A percentile compares a stretch with the other conserved stretches of the same genome.
Conservation (phyloP, 2,888 invertebrate genomes). For the Tachina fera region DNA sequence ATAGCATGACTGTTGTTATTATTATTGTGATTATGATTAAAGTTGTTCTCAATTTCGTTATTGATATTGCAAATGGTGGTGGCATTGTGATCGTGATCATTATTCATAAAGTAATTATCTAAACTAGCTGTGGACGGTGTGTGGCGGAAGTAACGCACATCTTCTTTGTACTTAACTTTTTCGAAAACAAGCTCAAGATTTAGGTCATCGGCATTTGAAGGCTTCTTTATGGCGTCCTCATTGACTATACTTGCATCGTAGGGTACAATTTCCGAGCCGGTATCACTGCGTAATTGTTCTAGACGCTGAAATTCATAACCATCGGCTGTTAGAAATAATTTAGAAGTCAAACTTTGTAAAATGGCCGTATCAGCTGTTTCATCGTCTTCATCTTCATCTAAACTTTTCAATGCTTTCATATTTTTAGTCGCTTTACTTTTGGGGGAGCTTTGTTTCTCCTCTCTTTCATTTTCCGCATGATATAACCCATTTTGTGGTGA, state of each 20-base stretch:
- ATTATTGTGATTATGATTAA: conserved; percentile 42
- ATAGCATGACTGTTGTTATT: conserved; percentile 62
- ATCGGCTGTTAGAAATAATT: conserved; percentile 73
- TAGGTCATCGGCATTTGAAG: conserved; percentile 47
- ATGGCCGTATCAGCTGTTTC: conserved; percentile 73
- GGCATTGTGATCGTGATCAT: conserved; percentile 48
- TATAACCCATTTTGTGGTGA: conserved; percentile 49
- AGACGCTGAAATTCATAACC: conserved; percentile 74
- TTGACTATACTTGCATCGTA: conserved; percentile 59
- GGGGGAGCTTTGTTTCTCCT: conserved; percentile 50
- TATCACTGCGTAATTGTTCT: conserved; percentile 72
- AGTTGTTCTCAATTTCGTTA: conserved; percentile 32
- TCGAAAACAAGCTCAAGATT: conserved; percentile 78
- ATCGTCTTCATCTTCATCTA: conserved; percentile 76
- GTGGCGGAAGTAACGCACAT: conserved; percentile 81
- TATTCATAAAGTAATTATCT: conserved; percentile 74
- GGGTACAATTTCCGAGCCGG: conserved; percentile 72
- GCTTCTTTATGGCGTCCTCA: conserved; percentile 5
- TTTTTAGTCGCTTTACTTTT: conserved; percentile 43
- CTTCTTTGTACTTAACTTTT: conserved; percentile 80
- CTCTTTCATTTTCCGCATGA: conserved; percentile 51
- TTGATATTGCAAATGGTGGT: conserved; percentile 18
- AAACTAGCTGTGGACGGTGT: conserved; percentile 81
- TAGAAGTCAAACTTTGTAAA: conserved; percentile 72
- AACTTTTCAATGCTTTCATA: conserved; percentile 31